Evolutionary conservation across 1,140 invertebrate species (phyloP), one percentile per base, ranked within the genome.

Genomic region (Drosophila bipectinata): DNA sequence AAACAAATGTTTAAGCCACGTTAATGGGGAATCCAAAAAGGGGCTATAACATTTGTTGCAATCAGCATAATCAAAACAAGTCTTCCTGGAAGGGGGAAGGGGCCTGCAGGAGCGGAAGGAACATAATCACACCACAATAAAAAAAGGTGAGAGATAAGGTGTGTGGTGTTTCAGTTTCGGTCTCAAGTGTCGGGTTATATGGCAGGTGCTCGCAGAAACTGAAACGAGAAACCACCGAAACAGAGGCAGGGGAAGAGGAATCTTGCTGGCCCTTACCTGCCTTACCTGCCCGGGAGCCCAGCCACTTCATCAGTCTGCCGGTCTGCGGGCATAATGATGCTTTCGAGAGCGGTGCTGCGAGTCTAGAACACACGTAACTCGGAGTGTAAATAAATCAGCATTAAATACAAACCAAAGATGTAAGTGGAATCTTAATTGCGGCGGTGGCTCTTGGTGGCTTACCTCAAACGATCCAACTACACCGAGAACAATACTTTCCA

Each of bases 51-150:
- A 82, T 82, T 85, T 88, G 74, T 82, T 85, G 83, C 75, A 85
- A 85, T 85, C 82, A 85, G 77, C 82, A 88, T 85, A 87, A 85
- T 85, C 83, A 85, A 88, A 88, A 82, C 75, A 75, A 60, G 71
- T 39, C 55, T 66, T 57, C 61, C 18, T 15, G 8, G 8, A 1
- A 21, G 24, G 24, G 3, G 49, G 18, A 21, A 21, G 34, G 30
- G 3, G 9, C 14, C 4, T 15, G 26, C 32, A 14, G 37, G 68
- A 7, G 24, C 15, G 28, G 30, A 28, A 3, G 26, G 37, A 37
- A 12, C 12, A 72, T 72, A 72, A 72, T 60, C 55, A 60, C 55
- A 68, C 54, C 55, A 21, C 54, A 60, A 34, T n/a, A 24, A 28
- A 9, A n/a, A 24, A 28, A 9, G 18, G 44, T 34, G 56, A 18